phyloP scores from a whole-genome alignment of 2,113 vertebrate genomes.

The Lethenteron camtschaticum region DNA sequence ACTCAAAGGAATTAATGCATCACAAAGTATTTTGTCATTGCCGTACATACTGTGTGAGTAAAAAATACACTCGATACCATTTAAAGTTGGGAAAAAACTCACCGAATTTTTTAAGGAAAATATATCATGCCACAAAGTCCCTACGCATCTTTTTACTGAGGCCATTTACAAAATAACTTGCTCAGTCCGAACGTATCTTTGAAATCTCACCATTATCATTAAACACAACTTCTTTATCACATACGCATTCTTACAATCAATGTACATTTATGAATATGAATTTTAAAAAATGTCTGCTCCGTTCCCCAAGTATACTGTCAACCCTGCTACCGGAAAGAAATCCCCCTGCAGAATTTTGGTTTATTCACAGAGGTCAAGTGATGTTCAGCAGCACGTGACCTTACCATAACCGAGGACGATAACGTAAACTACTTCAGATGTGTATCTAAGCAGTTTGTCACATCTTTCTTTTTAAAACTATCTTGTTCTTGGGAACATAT shows the following conservation, averaged over 20 bases:
- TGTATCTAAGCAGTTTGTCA: slow-evolving; percentile 7
- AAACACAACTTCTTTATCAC: too few relatives aligned
- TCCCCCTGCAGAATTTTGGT: slow-evolving; percentile 5
- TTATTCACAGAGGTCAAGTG: not conserved
- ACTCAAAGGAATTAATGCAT: too few relatives aligned
- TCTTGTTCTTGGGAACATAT: not conserved
- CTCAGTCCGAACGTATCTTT: too few relatives aligned
- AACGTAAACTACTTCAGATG: not conserved
- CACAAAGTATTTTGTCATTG: too few relatives aligned
- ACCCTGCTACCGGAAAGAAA: slow-evolving; percentile 5
- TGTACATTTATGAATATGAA: not conserved
- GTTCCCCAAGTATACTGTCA: slow-evolving; percentile 1
- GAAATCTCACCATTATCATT: too few relatives aligned
- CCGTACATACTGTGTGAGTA: too few relatives aligned
- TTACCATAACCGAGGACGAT: slow-evolving; percentile 1
- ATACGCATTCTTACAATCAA: not conserved
- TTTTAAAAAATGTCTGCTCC: not conserved
- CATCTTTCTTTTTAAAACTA: slow-evolving; percentile 3
- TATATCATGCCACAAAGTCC: too few relatives aligned
- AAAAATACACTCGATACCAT: too few relatives aligned
- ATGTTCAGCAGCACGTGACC: slow-evolving; percentile 1
- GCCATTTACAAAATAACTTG: too few relatives aligned
- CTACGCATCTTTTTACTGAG: too few relatives aligned
- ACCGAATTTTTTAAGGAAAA: too few relatives aligned
- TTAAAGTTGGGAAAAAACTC: too few relatives aligned